phyloP scores from a whole-genome alignment of 2,113 vertebrate genomes.

The Hippocampus abdominalis region DNA sequence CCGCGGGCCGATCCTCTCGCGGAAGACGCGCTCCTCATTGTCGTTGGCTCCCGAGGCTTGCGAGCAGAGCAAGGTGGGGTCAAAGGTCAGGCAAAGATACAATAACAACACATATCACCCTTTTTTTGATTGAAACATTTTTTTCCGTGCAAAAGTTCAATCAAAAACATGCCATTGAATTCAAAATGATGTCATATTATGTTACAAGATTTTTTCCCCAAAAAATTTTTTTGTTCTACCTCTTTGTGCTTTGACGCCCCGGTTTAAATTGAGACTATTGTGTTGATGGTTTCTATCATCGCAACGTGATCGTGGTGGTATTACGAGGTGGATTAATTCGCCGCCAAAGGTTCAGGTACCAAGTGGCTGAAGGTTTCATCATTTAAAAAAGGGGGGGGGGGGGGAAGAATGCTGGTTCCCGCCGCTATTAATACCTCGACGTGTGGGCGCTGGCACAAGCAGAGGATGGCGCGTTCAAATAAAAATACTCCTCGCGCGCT shows the following conservation, averaged over 20 bases:
- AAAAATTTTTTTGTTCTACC: no score
- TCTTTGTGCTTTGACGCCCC: no score
- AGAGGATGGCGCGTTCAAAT: conserved; percentile 63
- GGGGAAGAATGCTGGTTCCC: neutral
- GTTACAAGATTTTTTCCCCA: no score
- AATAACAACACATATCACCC: no score
- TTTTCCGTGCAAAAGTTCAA: no score
- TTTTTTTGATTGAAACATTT: no score
- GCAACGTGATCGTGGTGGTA: neutral
- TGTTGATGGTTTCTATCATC: neutral
- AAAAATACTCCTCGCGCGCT: conserved; percentile 50
- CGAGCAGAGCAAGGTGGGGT: neutral
- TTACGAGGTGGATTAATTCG: neutral
- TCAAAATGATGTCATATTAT: no score
- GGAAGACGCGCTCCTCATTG: conserved; percentile 96
- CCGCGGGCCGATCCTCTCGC: conserved; percentile 90
- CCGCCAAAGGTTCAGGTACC: neutral
- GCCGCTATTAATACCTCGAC: conserved; percentile 61
- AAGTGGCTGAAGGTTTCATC: conserved; percentile 38
- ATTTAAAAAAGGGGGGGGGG: conserved; percentile 13
- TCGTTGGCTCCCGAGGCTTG: conserved; percentile 81
- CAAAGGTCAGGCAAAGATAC: neutral
- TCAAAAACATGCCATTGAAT: no score
- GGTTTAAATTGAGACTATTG: no score
- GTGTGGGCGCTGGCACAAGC: conserved; percentile 63